phyloP scores from a whole-genome alignment of 2,113 vertebrate species.

The Ictalurus furcatus region DNA sequence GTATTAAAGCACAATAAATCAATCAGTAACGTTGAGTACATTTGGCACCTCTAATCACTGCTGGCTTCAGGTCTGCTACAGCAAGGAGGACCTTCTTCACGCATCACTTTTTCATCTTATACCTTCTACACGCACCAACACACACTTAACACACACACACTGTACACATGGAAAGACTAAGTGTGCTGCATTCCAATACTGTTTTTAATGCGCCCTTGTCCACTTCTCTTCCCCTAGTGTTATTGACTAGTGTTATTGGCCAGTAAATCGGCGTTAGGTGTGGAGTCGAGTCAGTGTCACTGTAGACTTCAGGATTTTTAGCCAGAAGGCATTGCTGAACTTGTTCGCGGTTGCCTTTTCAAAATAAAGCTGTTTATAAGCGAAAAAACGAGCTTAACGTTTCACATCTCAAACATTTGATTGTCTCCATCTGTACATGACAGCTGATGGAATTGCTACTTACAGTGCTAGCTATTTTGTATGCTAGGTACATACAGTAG shows the following conservation, averaged over 20 bases:
- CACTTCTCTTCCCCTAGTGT: background rate
- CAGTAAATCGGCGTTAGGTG: background rate
- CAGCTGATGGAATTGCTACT: background rate
- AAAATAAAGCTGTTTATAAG: background rate
- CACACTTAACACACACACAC: slow-evolving; percentile 62
- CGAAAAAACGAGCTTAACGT: background rate
- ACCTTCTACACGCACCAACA: slow-evolving; percentile 46
- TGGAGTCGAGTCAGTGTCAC: background rate
- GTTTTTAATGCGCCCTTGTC: slow-evolving; percentile 10
- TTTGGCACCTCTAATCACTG: slow-evolving; percentile 48
- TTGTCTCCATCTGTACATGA: background rate
- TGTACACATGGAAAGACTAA: background rate
- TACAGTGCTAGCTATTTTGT: background rate
- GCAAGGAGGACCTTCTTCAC: slow-evolving; percentile 19
- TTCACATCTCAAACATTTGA: background rate
- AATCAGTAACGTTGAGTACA: background rate
- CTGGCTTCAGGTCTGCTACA: slow-evolving; percentile 36
- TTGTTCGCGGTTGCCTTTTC: background rate
- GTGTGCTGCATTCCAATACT: slow-evolving; percentile 13
- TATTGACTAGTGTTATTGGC: background rate
- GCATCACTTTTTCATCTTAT: slow-evolving; percentile 16
- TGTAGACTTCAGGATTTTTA: background rate
- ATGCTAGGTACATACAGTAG: background rate
- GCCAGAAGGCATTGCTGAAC: background rate
- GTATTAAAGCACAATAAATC: background rate